phyloP scores from a whole-genome alignment of 1,140 invertebrate genomes.

The Spodoptera litura region DNA sequence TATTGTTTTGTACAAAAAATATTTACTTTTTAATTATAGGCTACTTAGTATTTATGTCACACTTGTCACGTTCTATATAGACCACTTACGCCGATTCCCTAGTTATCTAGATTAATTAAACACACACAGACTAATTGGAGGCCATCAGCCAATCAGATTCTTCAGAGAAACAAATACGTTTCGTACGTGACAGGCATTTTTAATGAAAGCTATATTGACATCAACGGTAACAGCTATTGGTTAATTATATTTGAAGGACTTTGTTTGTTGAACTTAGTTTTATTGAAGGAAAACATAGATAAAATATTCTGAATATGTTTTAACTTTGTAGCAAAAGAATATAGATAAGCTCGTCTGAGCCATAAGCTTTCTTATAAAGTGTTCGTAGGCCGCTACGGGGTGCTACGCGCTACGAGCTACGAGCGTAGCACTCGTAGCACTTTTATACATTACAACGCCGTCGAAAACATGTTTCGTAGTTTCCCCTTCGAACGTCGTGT shows the following conservation, averaged over 20 bases:
- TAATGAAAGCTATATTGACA: neutral
- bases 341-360: no score
- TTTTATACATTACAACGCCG: no score
- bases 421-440: no score
- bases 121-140: constrained; percentile 28
- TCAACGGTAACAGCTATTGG: neutral
- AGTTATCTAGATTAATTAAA: constrained; percentile 28
- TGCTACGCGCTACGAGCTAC: no score
- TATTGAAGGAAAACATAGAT: no score
- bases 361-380: no score
- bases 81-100: neutral
- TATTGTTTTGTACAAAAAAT: neutral
- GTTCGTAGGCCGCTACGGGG: no score
- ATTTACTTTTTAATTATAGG: neutral
- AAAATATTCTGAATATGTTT: no score
- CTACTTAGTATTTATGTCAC: no score
- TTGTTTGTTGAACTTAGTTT: neutral
- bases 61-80: neutral
- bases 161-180: constrained; percentile 5
- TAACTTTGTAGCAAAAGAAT: no score
- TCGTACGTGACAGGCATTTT: constrained; percentile 14
- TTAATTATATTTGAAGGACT: neutral
- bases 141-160: constrained; percentile 28
- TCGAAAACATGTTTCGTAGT: no score
- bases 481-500: no score